Conservation (phyloP, 2,888 invertebrate species). For the Synergus itoensis region DNA sequence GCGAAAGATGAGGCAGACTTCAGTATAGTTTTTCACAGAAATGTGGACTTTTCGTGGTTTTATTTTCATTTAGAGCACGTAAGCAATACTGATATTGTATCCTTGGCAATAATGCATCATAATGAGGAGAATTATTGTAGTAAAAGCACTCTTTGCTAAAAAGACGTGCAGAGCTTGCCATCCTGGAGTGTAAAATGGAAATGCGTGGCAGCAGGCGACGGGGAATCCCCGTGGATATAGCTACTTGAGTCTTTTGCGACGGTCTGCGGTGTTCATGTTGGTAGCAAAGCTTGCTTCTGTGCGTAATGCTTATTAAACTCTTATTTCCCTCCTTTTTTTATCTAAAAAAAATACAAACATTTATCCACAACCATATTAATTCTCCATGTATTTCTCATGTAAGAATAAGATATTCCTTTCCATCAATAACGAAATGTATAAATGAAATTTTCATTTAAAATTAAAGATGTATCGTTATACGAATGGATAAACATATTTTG, state of each 20-base stretch:
- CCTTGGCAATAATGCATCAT: slow-evolving; percentile 8
- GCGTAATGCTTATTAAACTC: not conserved
- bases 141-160: slow-evolving; percentile 40
- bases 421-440: too few species aligned
- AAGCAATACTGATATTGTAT: slow-evolving; percentile 28
- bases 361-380: not conserved
- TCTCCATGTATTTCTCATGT: not conserved
- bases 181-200: slow-evolving; percentile 40
- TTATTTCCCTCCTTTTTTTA: not conserved
- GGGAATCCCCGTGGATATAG: slow-evolving; percentile 35
- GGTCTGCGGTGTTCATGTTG: slow-evolving; percentile 29
- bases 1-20: too few species aligned
- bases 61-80: slow-evolving; percentile 21
- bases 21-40: too few species aligned
- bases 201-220: slow-evolving; percentile 38
- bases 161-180: slow-evolving; percentile 25
- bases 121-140: slow-evolving; percentile 38
- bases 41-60: not conserved
- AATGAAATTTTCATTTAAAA: too few species aligned
- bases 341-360: not conserved
- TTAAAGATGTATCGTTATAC: too few species aligned
- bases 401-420: not conserved
- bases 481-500: too few species aligned
- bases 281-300: slow-evolving; percentile 16
- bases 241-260: slow-evolving; percentile 37